Conservation (phyloP, 2,888 invertebrate species). For the Willowsia nigromaculata region DNA sequence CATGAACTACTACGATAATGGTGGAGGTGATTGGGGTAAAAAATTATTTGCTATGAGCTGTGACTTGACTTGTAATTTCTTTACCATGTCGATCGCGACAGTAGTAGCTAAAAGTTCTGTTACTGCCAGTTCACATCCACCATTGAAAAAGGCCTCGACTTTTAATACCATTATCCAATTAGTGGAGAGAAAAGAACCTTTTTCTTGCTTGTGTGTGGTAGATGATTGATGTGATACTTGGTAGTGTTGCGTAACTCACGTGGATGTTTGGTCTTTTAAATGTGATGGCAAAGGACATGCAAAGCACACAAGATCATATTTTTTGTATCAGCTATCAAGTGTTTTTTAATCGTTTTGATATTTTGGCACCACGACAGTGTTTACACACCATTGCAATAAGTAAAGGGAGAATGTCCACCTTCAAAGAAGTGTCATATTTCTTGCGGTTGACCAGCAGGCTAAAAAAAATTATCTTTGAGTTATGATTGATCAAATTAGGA, state of each 20-base stretch:
- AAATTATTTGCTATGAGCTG: not conserved
- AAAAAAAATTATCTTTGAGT: not conserved
- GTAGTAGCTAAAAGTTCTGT: not conserved
- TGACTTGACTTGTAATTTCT: not conserved
- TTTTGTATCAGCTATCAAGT: not conserved
- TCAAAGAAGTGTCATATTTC: not conserved
- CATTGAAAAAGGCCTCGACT: not conserved
- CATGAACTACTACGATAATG: not conserved
- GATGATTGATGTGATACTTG: slow-evolving; percentile 4
- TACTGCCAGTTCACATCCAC: not conserved
- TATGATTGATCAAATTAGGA: not conserved
- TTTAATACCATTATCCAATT: not conserved
- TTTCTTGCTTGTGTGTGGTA: not conserved
- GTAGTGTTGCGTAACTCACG: slow-evolving; percentile 1
- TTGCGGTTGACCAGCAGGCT: not conserved
- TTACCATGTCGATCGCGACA: not conserved
- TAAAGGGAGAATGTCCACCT: not conserved
- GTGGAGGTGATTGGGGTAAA: not conserved
- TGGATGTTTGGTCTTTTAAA: not conserved
- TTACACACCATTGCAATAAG: not conserved
- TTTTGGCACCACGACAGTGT: not conserved
- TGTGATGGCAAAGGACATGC: not conserved
- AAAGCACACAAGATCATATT: not conserved
- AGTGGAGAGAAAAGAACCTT: not conserved
- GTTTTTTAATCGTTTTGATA: not conserved